Evolutionary conservation across 1,140 invertebrate species (phyloP).

Genomic region (Asobara japonica): DNA sequence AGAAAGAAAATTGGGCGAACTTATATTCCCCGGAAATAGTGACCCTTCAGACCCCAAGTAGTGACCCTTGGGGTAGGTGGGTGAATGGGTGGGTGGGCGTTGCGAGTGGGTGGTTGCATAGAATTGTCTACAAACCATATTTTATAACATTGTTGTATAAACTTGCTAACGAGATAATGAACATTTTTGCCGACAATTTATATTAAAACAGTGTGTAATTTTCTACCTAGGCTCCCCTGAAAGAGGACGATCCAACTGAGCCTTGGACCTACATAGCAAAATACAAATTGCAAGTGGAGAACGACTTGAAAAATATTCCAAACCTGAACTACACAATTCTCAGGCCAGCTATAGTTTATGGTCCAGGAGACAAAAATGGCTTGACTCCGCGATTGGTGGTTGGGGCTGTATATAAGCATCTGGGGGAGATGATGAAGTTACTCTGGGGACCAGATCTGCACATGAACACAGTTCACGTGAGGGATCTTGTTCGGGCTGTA

Average conservation of each 20-base stretch:
- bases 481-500: conserved; percentile 82
- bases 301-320: conserved; percentile 74
- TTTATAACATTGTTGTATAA: too few relatives aligned
- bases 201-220: not conserved
- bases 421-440: conserved; percentile 90
- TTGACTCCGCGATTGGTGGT: conserved; percentile 87
- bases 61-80: too few relatives aligned
- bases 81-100: too few relatives aligned
- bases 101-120: too few relatives aligned
- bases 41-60: too few relatives aligned
- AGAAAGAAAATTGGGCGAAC: too few relatives aligned
- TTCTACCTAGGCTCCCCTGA: conserved; percentile 71
- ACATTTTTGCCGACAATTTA: too few relatives aligned
- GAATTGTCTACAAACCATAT: too few relatives aligned
- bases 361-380: conserved; percentile 82
- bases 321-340: conserved; percentile 83
- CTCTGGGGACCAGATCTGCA: conserved; percentile 86
- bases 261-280: conserved; percentile 86
- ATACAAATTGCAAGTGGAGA: conserved; percentile 86
- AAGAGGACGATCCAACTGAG: conserved; percentile 79
- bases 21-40: too few relatives aligned
- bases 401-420: conserved; percentile 87
- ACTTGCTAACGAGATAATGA: not conserved
- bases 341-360: conserved; percentile 88
- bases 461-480: conserved; percentile 89